Evolutionary conservation across 2,888 invertebrate species (phyloP).

Genomic region (Cerastis leucographa): DNA sequence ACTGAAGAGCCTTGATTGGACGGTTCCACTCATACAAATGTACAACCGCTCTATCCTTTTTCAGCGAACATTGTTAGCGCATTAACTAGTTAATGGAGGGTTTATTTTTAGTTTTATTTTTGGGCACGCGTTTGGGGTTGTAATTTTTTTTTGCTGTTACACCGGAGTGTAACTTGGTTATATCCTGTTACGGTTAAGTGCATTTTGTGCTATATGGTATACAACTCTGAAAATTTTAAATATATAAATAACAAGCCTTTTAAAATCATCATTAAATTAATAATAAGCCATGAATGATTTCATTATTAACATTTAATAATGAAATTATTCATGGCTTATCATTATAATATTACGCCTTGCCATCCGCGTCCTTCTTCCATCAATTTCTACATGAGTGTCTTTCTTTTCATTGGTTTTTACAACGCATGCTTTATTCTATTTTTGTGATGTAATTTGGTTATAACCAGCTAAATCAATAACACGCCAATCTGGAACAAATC

Average conservation of each 20-base stretch:
- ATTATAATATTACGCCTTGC: no score
- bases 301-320: no score
- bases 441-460: slow-evolving; percentile 1
- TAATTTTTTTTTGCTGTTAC: slow-evolving; percentile 61
- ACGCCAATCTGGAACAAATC: slow-evolving; percentile 51
- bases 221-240: rapidly evolving
- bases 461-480: slow-evolving; percentile 47
- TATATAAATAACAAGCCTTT: not conserved
- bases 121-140: slow-evolving; percentile 75
- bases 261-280: not conserved
- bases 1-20: slow-evolving; percentile 72
- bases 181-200: not conserved
- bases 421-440: not conserved
- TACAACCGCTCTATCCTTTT: slow-evolving; percentile 64
- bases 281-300: no score
- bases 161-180: slow-evolving; percentile 63
- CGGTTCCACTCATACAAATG: slow-evolving; percentile 69
- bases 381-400: not conserved
- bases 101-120: slow-evolving; percentile 88
- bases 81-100: slow-evolving; percentile 87
- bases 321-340: not conserved
- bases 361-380: not conserved
- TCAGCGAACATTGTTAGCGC: slow-evolving; percentile 85
- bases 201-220: not conserved
- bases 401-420: not conserved